phyloP scores from a whole-genome alignment of 1,140 invertebrate species.

The Eubasilissa regina region DNA sequence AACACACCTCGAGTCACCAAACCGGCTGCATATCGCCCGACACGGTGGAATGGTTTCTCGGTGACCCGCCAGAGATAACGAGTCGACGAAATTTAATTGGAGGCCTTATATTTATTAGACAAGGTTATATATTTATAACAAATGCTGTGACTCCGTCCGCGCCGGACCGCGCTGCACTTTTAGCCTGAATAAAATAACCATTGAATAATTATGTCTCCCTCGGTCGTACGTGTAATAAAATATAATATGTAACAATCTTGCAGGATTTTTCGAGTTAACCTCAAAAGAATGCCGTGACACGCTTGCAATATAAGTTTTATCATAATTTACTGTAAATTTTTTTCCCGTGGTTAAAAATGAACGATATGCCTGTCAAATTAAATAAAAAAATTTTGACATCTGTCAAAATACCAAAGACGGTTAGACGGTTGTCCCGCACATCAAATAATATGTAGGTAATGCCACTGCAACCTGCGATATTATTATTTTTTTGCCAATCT shows the following conservation, averaged over 20 bases:
- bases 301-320: not conserved
- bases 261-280: not conserved
- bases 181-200: not conserved
- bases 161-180: not conserved
- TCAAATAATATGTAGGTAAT: too few relatives aligned
- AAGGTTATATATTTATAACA: conserved; percentile 47
- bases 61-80: not conserved
- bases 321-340: not conserved
- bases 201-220: not conserved
- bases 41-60: not conserved
- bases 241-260: not conserved
- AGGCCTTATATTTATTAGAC: conserved; percentile 42
- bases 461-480: too few relatives aligned
- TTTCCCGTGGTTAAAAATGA: not conserved
- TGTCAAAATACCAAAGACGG: conserved; percentile 2
- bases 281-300: too few relatives aligned
- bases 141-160: conserved; percentile 11
- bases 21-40: conserved; percentile 5
- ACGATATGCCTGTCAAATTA: not conserved
- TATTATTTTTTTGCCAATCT: too few relatives aligned
- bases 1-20: conserved; percentile 2
- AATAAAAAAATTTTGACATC: not conserved
- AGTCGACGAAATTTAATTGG: conserved; percentile 29
- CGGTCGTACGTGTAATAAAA: not conserved
- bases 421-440: not conserved